Evolutionary conservation across 1,140 invertebrate genomes (phyloP).

Genomic region (Phymastichus coffea): DNA sequence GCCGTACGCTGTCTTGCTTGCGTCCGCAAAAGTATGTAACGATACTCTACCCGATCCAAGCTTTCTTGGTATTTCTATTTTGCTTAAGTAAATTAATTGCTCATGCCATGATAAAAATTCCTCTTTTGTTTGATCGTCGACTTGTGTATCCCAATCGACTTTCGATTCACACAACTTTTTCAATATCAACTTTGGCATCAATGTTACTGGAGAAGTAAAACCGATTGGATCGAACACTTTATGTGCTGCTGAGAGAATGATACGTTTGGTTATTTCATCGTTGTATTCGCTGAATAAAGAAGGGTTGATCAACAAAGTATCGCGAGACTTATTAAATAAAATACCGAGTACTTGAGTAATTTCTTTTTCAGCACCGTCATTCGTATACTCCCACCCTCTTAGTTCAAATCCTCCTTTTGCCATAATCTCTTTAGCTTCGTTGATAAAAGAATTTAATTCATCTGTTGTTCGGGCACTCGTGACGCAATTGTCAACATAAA

Average conservation of each 20-base stretch:
- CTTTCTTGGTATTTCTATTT: conserved; percentile 8
- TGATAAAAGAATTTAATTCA: conserved; percentile 2
- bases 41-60: background rate
- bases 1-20: conserved; percentile 9
- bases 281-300: background rate
- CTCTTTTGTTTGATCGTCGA: background rate
- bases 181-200: conserved; percentile 30
- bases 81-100: background rate
- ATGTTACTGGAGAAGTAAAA: conserved; percentile 26
- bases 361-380: background rate
- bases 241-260: conserved; percentile 30
- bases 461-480: background rate
- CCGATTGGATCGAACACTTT: conserved; percentile 37
- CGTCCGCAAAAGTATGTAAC: conserved; percentile 14
- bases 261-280: conserved; percentile 25
- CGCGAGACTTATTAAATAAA: conserved; percentile 10
- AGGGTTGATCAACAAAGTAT: background rate
- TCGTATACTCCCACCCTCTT: conserved; percentile 17
- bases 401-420: conserved; percentile 6
- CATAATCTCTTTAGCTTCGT: conserved; percentile 7
- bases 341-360: conserved; percentile 11
- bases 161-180: conserved; percentile 26
- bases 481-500: conserved; percentile 25
- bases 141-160: conserved; percentile 30
- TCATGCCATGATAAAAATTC: conserved; percentile 10